Conservation (phyloP, 2,797 vertebrate species). For the Apodemus agrarius region DNA sequence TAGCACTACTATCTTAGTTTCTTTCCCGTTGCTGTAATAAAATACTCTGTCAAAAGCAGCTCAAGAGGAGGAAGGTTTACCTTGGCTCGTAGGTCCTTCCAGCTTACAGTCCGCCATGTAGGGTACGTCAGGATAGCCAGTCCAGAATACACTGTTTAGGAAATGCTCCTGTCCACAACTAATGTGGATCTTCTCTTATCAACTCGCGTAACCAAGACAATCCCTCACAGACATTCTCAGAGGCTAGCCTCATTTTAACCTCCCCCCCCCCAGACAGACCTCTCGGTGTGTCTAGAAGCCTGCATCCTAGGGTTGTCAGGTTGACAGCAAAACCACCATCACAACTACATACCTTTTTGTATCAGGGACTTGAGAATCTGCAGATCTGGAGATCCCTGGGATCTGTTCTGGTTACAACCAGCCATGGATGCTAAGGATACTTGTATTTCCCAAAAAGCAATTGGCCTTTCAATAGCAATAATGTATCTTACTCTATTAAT, state of each 20-base stretch:
- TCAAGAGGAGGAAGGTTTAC: background rate
- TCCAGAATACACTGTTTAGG: background rate
- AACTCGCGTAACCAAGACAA: background rate
- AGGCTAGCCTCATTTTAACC: background rate
- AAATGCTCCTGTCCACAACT: background rate
- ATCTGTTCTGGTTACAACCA: background rate
- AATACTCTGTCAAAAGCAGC: background rate
- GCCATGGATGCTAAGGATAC: too few relatives aligned
- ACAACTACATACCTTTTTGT: background rate
- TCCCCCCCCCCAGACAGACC: background rate
- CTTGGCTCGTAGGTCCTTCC: background rate
- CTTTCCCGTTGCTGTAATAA: background rate
- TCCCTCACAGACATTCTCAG: background rate
- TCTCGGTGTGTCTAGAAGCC: background rate
- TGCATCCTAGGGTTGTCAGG: background rate
- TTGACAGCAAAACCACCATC: background rate
- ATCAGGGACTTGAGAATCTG: too few relatives aligned
- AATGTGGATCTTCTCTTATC: background rate
- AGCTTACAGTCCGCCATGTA: background rate
- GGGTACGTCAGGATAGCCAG: background rate
- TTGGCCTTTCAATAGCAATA: accelerated
- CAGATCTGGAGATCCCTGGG: accelerated
- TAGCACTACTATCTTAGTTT: background rate
- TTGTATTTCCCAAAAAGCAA: background rate
- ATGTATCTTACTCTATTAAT: background rate